Evolutionary conservation across 1,140 invertebrate genomes (phyloP), one percentile per base, ranked within the genome.

Genomic region (Pissodes strobi): DNA sequence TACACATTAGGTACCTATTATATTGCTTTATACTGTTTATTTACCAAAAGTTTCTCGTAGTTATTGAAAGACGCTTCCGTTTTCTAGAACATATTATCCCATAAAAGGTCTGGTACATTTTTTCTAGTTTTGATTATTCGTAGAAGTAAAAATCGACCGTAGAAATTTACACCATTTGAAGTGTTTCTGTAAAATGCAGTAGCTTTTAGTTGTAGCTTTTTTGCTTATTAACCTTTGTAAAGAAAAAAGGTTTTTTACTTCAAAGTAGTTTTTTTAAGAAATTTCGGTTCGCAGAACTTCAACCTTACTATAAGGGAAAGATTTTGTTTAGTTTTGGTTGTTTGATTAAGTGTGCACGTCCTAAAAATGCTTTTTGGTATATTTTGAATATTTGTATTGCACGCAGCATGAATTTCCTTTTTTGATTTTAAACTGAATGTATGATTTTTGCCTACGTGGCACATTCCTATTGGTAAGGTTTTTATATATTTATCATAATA

Each of bases 271-370:
- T 60, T 38, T 49, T 68, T 55, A 70, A 49, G 46, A 68, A 43
- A 70, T 30, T 66, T 61, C 55, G 61, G 66, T 75, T 74, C 69
- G 57, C 69, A 65, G 34, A 67, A 75, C 58, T 76, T 70, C 74
- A 61, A 76, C 76, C 76, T 78, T 78, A 78, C 76, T 78, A 78
- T 78, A 78, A 78, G 74, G 76, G 75, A 77, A 77, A 74, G 72
- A 70, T 67, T 64, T 80, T 80, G 75, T 78, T 57, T 52, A n/a
- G 15, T 52, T 25, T n/a, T n/a, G n/a, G n/a, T n/a, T 55, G 4
- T 39, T 39, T 39, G 13, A 39, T 39, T 49, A 49, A 10, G 13
- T 49, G 2, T 52, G 49, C 49, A 37, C 25, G 30, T 6, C 1
- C 15, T 21, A 8, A 34, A 10, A 15, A 25, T 1, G 22, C 19